These are phyloP conservation scores for Gasterosteus nipponicus DNA, from an alignment of 2,113 vertebrate species.

Conservation along the genomic window DNA sequence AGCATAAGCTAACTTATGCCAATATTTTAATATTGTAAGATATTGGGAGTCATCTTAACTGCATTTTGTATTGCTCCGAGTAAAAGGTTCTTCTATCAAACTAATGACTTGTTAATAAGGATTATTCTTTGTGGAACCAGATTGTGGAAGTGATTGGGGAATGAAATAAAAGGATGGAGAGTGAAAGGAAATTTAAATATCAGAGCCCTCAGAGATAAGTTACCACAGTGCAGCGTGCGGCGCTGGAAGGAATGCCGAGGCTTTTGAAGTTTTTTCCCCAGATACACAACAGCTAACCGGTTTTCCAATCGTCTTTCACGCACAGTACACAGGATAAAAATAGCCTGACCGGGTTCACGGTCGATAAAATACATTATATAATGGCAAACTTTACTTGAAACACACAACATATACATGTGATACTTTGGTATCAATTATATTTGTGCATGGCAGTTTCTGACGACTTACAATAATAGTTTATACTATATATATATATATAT, in stretches of 20 bases:
- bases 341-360: neutral
- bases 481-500: too few species aligned
- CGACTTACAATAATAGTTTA: neutral
- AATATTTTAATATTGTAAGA: neutral
- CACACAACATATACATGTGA: neutral
- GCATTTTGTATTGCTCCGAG: neutral
- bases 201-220: constrained; percentile 5
- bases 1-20: too few species aligned
- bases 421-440: neutral
- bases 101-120: neutral
- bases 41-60: neutral
- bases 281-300: constrained; percentile 4
- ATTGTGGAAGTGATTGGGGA: neutral
- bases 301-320: constrained; percentile 2
- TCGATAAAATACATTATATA: neutral
- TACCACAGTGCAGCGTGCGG: neutral
- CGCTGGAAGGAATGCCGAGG: constrained; percentile 2
- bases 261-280: constrained; percentile 18
- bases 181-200: neutral
- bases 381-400: neutral
- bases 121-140: neutral
- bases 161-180: neutral
- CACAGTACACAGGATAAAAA: neutral
- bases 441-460: neutral
- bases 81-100: neutral